phyloP scores from a whole-genome alignment of 2,797 vertebrate species.

The Poeciliopsis infans region DNA sequence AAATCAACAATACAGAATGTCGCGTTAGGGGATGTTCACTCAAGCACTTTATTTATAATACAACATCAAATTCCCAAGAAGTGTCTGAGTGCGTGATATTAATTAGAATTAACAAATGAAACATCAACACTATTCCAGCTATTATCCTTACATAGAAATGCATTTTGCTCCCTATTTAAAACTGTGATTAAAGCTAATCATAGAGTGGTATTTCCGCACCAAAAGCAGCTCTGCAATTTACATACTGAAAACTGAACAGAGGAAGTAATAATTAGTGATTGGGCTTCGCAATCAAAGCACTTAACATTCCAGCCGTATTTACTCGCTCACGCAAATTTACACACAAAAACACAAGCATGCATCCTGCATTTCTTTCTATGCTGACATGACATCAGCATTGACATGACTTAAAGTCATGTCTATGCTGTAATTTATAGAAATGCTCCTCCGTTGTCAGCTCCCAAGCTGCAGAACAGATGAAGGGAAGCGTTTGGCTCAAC shows the following conservation, averaged over 20 bases:
- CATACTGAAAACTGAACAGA: constrained; percentile 3
- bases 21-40: not conserved
- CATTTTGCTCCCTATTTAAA: not conserved
- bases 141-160: not conserved
- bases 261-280: not conserved
- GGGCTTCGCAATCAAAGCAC: constrained; percentile 5
- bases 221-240: constrained; percentile 6
- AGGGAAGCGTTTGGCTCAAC: not conserved
- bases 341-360: not conserved
- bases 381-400: too few relatives aligned
- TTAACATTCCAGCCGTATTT: constrained; percentile 7
- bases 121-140: constrained; percentile 3
- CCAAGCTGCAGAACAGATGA: not conserved
- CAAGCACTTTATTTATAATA: not conserved
- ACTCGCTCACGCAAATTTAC: not conserved
- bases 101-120: constrained; percentile 9
- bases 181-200: constrained; percentile 3
- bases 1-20: not conserved
- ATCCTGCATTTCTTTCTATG: not conserved
- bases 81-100: not conserved
- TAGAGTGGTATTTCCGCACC: not conserved
- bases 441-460: not conserved
- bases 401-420: too few relatives aligned
- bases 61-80: not conserved
- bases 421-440: not conserved